Evolutionary conservation across 2,888 invertebrate species (phyloP).

Genomic region (Philhelius pedissequus): DNA sequence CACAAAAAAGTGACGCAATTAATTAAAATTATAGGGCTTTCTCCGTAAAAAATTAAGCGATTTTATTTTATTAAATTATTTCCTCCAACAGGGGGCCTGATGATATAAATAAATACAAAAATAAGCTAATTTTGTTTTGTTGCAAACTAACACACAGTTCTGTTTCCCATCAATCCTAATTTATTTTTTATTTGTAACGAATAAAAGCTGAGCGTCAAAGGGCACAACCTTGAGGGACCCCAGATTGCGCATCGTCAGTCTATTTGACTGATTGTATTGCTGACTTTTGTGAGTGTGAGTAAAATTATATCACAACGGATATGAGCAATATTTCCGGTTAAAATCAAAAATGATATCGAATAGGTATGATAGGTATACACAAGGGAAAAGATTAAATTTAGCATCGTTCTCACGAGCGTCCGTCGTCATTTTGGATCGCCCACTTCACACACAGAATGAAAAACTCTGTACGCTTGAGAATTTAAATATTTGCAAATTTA

Average conservation of each 20-base stretch:
- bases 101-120: not conserved
- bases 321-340: conserved; percentile 13
- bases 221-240: conserved; percentile 16
- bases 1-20: no score
- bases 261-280: not conserved
- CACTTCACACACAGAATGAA: not conserved
- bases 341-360: not conserved
- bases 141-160: not conserved
- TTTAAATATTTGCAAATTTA: conserved; percentile 22
- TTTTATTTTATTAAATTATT: no score
- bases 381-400: not conserved
- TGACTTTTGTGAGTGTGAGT: not conserved
- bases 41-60: no score
- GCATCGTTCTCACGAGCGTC: not conserved
- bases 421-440: not conserved
- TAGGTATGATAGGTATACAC: not conserved
- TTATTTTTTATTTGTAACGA: not conserved
- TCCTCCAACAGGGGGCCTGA: no score
- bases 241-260: not conserved
- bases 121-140: not conserved
- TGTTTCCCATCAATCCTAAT: not conserved
- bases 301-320: not conserved
- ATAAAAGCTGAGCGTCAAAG: not conserved
- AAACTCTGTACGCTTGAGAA: not conserved
- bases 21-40: no score